Evolutionary conservation across 2,888 invertebrate genomes (phyloP).

Genomic region (Ecliptopera silaceata): DNA sequence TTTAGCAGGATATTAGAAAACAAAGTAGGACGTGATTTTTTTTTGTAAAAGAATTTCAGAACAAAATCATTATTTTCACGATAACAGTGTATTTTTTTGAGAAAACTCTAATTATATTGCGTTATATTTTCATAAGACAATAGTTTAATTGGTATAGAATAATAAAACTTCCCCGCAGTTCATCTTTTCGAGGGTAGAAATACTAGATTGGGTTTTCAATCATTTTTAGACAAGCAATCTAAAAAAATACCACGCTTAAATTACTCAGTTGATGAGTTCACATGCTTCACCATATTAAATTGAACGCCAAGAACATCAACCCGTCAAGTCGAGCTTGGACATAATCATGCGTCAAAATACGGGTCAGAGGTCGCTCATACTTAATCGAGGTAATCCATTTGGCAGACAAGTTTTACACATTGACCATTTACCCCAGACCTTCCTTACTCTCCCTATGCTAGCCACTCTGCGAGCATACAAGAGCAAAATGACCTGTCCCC

Average conservation of each 20-base stretch:
- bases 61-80: too few relatives aligned
- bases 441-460: slow-evolving; percentile 30
- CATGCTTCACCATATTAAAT: slow-evolving; percentile 4
- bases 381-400: slow-evolving; percentile 78
- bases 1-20: slow-evolving; percentile 15
- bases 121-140: too few relatives aligned
- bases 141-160: too few relatives aligned
- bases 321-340: slow-evolving; percentile 48
- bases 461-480: slow-evolving; percentile 27
- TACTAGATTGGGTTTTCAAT: too few relatives aligned
- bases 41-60: neutral
- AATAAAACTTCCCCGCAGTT: too few relatives aligned
- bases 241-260: too few relatives aligned
- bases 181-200: too few relatives aligned
- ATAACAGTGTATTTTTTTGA: too few relatives aligned
- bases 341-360: slow-evolving; percentile 72
- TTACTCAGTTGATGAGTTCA: too few relatives aligned
- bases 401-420: slow-evolving; percentile 70
- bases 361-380: slow-evolving; percentile 71
- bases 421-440: slow-evolving; percentile 56
- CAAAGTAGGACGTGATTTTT: slow-evolving; percentile 2
- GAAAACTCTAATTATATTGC: too few relatives aligned
- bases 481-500: slow-evolving; percentile 47
- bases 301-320: slow-evolving; percentile 27
- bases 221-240: too few relatives aligned